Evolutionary conservation across 2,113 vertebrate genomes (phyloP), one percentile per base, ranked within the genome.

Genomic region (Ovis canadensis): DNA sequence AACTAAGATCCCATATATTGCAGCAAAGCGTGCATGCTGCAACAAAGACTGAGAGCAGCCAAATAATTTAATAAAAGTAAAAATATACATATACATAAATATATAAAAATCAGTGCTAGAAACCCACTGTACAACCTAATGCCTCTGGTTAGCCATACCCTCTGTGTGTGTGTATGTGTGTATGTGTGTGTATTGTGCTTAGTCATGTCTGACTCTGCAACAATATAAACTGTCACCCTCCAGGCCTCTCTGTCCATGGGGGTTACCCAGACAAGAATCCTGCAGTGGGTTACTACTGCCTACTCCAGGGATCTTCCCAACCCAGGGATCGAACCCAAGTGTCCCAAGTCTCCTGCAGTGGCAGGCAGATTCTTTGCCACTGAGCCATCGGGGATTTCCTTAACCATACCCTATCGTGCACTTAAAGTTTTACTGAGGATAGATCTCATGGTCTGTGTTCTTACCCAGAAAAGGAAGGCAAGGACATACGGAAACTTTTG

Each of bases 161-260:
- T 43, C 17, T 40, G n/a, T 23, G n/a, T 40, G 67, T 6, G 1
- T 36, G 9, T 3, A 0, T 25, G 21, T 6, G 10, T 40, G 36
- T 36, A 7, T 16, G 62, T 12, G 71, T 74, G 36, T 77, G 23
- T 27, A 12, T 43, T 43, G 23, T 43, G 40, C 40, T 77, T 7
- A 77, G 71, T 27, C 6, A 0, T 77, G 71, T 77, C 36, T 77
- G 23, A 77, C 40, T 77, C 40, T 77, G 71, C 71, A 7, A 77
- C 36, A 2, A 23, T 7, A 43, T 43, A 33, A 25, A 77, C 36
- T 43, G 71, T 14, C 5, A 43, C 71, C 36, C 36, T 3, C 71
- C 71, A 43, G 71, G 36, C 71, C 36, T 13, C 71, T 77, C 71
- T 77, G 71, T 77, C 71, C 71, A 77, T 27, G 71, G n/a, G 21